These are phyloP conservation scores for Anarrhichthys ocellatus DNA, from an alignment of 2,113 vertebrate species.

Conservation along the genomic window DNA sequence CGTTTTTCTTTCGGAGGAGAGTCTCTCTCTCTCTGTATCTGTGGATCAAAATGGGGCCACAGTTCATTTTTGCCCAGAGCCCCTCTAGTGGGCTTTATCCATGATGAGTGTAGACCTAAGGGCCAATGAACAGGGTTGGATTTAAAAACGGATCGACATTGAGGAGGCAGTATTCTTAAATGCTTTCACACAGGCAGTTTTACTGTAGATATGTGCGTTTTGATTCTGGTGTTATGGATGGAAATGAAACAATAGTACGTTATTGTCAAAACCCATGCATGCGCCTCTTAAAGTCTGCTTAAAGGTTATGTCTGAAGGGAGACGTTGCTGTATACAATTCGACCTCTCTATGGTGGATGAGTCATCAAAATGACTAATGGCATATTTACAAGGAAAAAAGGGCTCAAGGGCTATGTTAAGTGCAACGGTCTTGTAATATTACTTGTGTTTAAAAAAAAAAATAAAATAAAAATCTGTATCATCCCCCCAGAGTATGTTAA, in stretches of 20 bases:
- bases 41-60: background rate
- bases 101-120: slow-evolving; percentile 2
- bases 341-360: slow-evolving; percentile 37
- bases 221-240: slow-evolving; percentile 2
- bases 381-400: slow-evolving; percentile 29
- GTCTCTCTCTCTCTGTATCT: slow-evolving; percentile 3
- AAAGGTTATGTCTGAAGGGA: slow-evolving; percentile 48
- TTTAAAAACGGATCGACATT: background rate
- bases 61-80: slow-evolving; percentile 4
- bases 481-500: slow-evolving; percentile 53
- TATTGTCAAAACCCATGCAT: slow-evolving; percentile 21
- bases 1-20: background rate
- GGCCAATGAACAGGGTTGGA: background rate
- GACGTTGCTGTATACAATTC: slow-evolving; percentile 45
- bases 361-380: slow-evolving; percentile 62
- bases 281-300: slow-evolving; percentile 21
- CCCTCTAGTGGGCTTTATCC: background rate
- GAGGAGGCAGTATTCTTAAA: background rate
- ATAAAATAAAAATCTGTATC: background rate
- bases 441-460: background rate
- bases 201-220: background rate
- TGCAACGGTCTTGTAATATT: slow-evolving; percentile 54
- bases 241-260: background rate
- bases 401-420: slow-evolving; percentile 57
- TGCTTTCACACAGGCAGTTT: background rate